Percentiles rank a stretch among this genome's conserved stretches.
These are phyloP conservation scores for Palaemon carinicauda DNA, from an alignment of 1,140 invertebrate species.

Conservation along the genomic window DNA sequence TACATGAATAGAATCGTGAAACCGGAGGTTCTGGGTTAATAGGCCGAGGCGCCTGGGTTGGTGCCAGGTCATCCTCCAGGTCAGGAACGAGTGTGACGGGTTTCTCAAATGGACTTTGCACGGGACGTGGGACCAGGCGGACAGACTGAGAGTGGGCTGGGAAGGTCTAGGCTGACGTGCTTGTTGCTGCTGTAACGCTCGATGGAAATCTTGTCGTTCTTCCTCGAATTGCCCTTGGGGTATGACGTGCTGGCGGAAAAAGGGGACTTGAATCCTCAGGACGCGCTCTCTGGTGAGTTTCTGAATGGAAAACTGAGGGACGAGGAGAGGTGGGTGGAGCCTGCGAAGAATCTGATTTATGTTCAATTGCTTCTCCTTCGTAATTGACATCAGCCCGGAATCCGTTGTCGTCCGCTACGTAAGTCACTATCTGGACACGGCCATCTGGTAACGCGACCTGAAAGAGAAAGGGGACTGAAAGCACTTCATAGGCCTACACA, in stretches of 20 bases:
- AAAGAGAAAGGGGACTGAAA: neutral
- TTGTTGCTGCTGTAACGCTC: neutral
- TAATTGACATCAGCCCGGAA: slow-evolving; percentile 63
- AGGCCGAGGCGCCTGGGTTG: neutral
- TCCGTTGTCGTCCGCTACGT: slow-evolving; percentile 63
- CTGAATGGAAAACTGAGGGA: neutral
- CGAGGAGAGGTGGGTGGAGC: neutral
- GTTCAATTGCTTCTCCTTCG: slow-evolving; percentile 37
- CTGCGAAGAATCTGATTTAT: neutral
- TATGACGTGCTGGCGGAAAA: neutral
- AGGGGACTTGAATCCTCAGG: neutral
- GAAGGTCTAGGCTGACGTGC: neutral
- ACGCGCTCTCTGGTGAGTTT: neutral
- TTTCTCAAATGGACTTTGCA: neutral
- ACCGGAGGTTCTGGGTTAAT: slow-evolving; percentile 15
- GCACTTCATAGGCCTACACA: no score
- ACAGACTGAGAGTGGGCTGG: neutral
- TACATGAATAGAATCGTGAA: slow-evolving; percentile 3
- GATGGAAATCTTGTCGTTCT: neutral
- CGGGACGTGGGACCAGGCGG: neutral
- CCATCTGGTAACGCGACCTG: slow-evolving; percentile 60
- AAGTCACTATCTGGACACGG: slow-evolving; percentile 60
- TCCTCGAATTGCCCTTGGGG: neutral
- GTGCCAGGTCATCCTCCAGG: neutral
- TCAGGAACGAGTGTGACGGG: neutral